These are phyloP conservation scores for Zelostemma sp. DNA, from an alignment of 1,140 invertebrate species.

Conservation along the genomic window DNA sequence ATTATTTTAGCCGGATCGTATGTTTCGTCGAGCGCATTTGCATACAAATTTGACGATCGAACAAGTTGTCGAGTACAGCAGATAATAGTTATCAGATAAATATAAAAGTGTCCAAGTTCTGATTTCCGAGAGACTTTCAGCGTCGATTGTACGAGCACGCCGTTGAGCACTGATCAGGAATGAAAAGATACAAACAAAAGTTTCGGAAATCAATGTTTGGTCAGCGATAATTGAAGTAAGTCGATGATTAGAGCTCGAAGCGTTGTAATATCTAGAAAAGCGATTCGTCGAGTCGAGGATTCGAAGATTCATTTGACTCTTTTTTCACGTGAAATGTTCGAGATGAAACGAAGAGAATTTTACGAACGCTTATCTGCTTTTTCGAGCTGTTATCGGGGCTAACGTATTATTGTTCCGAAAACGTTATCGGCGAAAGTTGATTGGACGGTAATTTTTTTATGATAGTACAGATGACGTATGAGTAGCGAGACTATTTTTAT, in stretches of 20 bases:
- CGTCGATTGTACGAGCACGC: neutral
- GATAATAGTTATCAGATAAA: neutral
- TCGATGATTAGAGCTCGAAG: no score
- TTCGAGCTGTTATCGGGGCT: no score
- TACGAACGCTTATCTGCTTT: no score
- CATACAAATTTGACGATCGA: no score
- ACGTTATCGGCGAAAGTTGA: no score
- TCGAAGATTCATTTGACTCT: neutral
- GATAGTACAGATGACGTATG: no score
- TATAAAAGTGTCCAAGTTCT: neutral
- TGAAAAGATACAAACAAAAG: conserved; percentile 37
- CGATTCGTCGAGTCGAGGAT: no score
- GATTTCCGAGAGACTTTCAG: neutral
- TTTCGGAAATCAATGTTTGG: conserved; percentile 1
- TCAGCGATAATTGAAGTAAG: conserved; percentile 22
- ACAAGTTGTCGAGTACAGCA: neutral
- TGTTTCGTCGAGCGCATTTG: neutral
- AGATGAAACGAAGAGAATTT: no score
- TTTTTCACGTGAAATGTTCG: neutral
- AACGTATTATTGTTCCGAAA: no score
- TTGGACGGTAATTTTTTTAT: neutral
- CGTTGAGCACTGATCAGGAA: conserved; percentile 19
- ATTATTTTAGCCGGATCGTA: neutral
- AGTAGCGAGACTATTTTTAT: conserved; percentile 1
- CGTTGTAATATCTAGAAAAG: neutral